Percentiles rank a stretch among this genome's conserved stretches.
Conservation (phyloP, 2,888 invertebrate species). For the Drosophila setosimentum region DNA sequence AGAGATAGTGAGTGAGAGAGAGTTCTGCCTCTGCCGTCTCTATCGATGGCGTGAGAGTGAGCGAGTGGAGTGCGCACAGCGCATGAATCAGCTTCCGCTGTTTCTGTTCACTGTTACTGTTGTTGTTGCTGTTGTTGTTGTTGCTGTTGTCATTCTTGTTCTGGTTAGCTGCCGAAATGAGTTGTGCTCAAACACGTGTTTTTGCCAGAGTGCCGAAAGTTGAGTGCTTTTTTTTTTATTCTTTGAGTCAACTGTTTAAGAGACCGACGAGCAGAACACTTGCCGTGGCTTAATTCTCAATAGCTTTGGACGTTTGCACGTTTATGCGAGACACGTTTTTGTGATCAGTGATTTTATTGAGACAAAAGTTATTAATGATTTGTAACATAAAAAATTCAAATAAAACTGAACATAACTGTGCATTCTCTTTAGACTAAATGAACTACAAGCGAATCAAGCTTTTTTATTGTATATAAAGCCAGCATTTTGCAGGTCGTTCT, state of each 20-base stretch:
- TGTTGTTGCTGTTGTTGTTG: slow-evolving; percentile 19
- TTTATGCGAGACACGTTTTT: slow-evolving; percentile 30
- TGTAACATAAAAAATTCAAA: neutral
- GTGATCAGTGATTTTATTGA: slow-evolving; percentile 1
- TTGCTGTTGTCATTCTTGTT: slow-evolving; percentile 42
- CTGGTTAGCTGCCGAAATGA: slow-evolving; percentile 49
- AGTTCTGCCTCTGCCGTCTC: slow-evolving; percentile 16
- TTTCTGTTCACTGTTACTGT: slow-evolving; percentile 46
- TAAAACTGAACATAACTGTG: neutral
- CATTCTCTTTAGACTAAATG: neutral
- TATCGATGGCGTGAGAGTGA: slow-evolving; percentile 32
- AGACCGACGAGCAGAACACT: slow-evolving; percentile 35
- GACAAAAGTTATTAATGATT: neutral
- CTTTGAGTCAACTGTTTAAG: slow-evolving; percentile 30
- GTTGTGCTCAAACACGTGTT: slow-evolving; percentile 61
- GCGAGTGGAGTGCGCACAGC: slow-evolving; percentile 52
- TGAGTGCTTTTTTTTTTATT: slow-evolving; percentile 43
- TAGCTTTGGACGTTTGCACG: slow-evolving; percentile 20
- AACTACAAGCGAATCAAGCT: neutral
- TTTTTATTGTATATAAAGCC: neutral
- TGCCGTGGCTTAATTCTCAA: slow-evolving; percentile 29
- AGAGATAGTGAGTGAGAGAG: slow-evolving; percentile 47
- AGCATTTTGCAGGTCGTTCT: neutral
- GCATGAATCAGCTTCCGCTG: slow-evolving; percentile 78
- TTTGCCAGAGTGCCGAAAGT: slow-evolving; percentile 36